These are phyloP conservation scores for Pseudomyrmex gracilis DNA, from an alignment of 1,140 invertebrate genomes.

Conservation along the genomic window DNA sequence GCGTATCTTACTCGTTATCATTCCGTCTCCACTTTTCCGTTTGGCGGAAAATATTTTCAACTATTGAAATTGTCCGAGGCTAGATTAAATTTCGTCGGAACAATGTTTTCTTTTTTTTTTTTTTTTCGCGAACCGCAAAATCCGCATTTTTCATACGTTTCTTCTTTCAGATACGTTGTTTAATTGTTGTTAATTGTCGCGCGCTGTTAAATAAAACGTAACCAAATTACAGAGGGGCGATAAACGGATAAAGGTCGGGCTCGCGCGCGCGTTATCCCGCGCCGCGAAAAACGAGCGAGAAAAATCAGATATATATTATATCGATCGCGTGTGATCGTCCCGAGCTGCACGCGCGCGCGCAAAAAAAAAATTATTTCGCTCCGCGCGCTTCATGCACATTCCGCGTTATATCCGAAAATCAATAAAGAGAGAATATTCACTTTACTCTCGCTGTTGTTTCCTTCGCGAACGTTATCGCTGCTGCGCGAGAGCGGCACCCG, in stretches of 20 bases:
- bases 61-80: slow-evolving; percentile 37
- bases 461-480: neutral
- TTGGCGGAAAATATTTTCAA: slow-evolving; percentile 15
- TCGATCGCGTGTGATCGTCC: slow-evolving; percentile 6
- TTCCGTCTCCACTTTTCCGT: slow-evolving; percentile 1
- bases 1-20: slow-evolving; percentile 37
- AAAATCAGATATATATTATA: slow-evolving; percentile 21
- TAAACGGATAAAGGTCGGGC: slow-evolving; percentile 42
- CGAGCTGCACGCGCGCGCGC: neutral
- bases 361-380: slow-evolving; percentile 6
- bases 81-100: slow-evolving; percentile 41
- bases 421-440: slow-evolving; percentile 29
- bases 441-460: neutral
- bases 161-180: slow-evolving; percentile 25
- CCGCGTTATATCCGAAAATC: slow-evolving; percentile 15
- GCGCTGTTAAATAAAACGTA: slow-evolving; percentile 48
- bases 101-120: slow-evolving; percentile 24
- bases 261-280: neutral
- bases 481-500: neutral
- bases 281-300: slow-evolving; percentile 16
- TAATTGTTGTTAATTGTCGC: slow-evolving; percentile 8
- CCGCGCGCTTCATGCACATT: neutral
- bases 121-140: slow-evolving; percentile 12
- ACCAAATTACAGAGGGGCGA: slow-evolving; percentile 27
- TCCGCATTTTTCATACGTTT: slow-evolving; percentile 25